Base-by-base conservation (phyloP, 2,113 vertebrate species). In the Symphodus melops region DNA sequence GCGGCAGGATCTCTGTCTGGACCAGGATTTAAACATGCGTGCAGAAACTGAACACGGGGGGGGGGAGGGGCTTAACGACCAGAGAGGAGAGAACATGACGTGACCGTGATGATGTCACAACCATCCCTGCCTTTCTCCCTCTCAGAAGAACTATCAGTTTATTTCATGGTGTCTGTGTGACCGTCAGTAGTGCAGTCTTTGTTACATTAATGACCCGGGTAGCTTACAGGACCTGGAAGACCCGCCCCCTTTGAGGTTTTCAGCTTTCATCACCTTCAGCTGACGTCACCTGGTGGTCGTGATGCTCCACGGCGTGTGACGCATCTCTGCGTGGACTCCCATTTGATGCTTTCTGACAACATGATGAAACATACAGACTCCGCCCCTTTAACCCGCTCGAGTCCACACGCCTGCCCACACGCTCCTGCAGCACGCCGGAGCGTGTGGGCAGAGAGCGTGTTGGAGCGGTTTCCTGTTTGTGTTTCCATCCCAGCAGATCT, bases 91-190 rank as follows among this genome's bases (percentile, higher is more conserved):
- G 13, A 19, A 9, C 23, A 44, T 33, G 46, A 42, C 71, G 68
- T 66, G 56, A 82, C 71, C 25, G 69, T 79, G 84, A 85, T 51
- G 58, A 74, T 57, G 17, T 84, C 73, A 55, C 69, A 77, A 87
- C 83, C 82, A 74, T 77, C 79, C 88, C 86, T 79, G 70, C 82
- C 86, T 86, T 84, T 82, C 62, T 82, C 68, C 78, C 74, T 64
- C 51, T 23, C 61, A 75, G 75, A 75, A 48, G 60, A 72, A 76
- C 75, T 73, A 78, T 72, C 28, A 23, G 25, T 81, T 75, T 60
- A 81, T 79, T 72, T 52, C 37, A 77, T 68, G 72, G 74, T 89
- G 73, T 86, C 63, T 77, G 74, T 86, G 86, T 84, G 80, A 86
- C 80, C 68, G 67, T 21, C 63, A 49, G 63, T 57, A 68, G 64